Evolutionary conservation across 2,113 vertebrate genomes (phyloP), one percentile per base, ranked within the genome.

Genomic region (Notarius quadriscutis): DNA sequence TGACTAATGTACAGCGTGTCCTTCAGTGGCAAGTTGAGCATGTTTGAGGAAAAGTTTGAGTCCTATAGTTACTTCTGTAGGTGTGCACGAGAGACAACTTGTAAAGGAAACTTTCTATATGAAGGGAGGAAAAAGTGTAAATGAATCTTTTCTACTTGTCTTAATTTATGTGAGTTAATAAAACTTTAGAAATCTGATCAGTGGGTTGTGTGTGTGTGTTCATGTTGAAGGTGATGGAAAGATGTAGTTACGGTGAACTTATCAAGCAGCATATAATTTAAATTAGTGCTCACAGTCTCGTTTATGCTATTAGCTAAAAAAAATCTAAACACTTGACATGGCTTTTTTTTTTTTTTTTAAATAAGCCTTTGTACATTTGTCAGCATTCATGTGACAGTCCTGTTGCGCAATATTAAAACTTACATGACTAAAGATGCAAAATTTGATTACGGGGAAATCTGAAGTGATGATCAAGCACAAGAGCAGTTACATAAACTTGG

Each of bases 111-210:
- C 11, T 50, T 27, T 63, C 9, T 80, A 34, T 77, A 41, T 41
- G 0, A 41, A 41, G 41, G 41, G 41, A 41, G 41, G 41, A 41
- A 69, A 86, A 27, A 51, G 8, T 41, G 60, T 86, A 86, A 53
- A 57, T 69, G n/a, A 65, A 77, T 15, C 34, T 58, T 85, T 85
- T 69, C n/a, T 86, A n/a, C 75, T 65, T 57, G 50, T 86, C 80
- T 78, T 67, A 72, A 84, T 72, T 84, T 72, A 84, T 84, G 84
- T 79, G 48, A 55, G 62, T 8, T 69, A 55, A 69, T 79, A 69
- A 86, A 41, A 34, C 8, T 41, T 77, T 50, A 41, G 1, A 55
- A 50, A 27, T 15, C 10, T 6, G 27, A 72, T 65, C 20, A 15
- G 41, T 41, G 41, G 41, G 3, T 41, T 41, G 34, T 41, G 34